These are phyloP conservation scores for Xestia c-nigrum DNA, from an alignment of 2,888 invertebrate species.

Conservation along the genomic window DNA sequence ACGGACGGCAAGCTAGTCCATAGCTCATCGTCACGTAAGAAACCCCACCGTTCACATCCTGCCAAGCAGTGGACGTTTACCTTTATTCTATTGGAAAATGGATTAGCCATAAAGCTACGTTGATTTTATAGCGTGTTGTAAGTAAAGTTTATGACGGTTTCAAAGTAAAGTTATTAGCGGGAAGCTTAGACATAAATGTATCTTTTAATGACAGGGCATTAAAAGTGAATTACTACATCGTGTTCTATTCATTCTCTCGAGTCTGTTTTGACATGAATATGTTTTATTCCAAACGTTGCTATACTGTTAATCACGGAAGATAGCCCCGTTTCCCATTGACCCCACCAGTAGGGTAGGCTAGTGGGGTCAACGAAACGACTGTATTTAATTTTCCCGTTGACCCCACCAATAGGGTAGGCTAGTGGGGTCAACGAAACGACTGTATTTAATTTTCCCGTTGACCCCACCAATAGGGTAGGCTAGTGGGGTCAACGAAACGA, in stretches of 20 bases:
- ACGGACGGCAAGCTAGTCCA: too few species aligned
- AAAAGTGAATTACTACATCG: conserved; percentile 9
- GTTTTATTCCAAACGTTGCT: neutral
- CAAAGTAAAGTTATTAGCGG: conserved; percentile 33
- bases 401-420: too few species aligned
- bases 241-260: neutral
- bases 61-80: neutral
- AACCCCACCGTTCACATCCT: neutral
- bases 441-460: too few species aligned
- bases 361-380: too few species aligned
- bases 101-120: conserved; percentile 22
- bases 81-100: conserved; percentile 25
- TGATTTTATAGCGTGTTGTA: conserved; percentile 43
- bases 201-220: conserved; percentile 23
- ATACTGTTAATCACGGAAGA: too few species aligned
- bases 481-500: too few species aligned
- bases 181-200: conserved; percentile 21
- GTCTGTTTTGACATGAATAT: neutral
- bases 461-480: too few species aligned
- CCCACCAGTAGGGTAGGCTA: too few species aligned
- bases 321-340: too few species aligned
- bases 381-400: too few species aligned
- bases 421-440: too few species aligned
- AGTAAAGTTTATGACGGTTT: conserved; percentile 28
- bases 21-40: neutral